Conservation (phyloP, 2,888 invertebrate genomes). For the Stenodera caucasica region DNA sequence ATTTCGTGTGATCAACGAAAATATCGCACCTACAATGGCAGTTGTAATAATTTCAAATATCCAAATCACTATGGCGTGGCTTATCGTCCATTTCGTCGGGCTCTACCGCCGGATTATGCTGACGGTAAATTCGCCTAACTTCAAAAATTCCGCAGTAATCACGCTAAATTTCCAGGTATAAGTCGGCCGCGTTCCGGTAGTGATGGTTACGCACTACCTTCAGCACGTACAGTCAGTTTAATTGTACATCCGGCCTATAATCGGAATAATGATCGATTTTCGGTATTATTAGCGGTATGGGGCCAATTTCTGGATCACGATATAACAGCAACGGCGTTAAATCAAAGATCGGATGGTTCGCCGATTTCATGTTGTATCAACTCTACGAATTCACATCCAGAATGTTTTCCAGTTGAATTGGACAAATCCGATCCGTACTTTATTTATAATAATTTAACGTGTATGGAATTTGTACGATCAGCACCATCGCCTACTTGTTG, state of each 20-base stretch:
- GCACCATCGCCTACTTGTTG: conserved; percentile 77
- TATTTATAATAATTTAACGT: conserved; percentile 66
- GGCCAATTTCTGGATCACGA: conserved; percentile 90
- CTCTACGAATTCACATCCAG: conserved; percentile 63
- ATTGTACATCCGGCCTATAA: conserved; percentile 74
- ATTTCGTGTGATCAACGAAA: conserved; percentile 46
- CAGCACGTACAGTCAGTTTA: conserved; percentile 74
- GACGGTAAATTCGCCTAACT: conserved; percentile 63
- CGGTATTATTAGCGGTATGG: conserved; percentile 84
- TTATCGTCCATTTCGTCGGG: conserved; percentile 72
- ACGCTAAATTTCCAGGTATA: conserved; percentile 57
- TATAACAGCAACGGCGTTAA: conserved; percentile 80
- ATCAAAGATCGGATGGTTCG: conserved; percentile 70
- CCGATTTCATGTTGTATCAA: conserved; percentile 71
- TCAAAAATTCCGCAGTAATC: background rate
- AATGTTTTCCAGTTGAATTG: conserved; percentile 77
- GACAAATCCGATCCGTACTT: conserved; percentile 67
- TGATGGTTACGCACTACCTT: conserved; percentile 64
- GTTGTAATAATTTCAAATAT: conserved; percentile 73
- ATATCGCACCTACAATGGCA: conserved; percentile 72
- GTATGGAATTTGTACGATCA: conserved; percentile 85
- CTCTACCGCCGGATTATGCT: conserved; percentile 73
- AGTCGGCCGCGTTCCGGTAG: conserved; percentile 65
- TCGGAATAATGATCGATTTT: conserved; percentile 72
- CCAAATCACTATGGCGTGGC: conserved; percentile 71